Base-by-base conservation (phyloP, 2,888 invertebrate genomes). In the Pherbina coryleti region DNA sequence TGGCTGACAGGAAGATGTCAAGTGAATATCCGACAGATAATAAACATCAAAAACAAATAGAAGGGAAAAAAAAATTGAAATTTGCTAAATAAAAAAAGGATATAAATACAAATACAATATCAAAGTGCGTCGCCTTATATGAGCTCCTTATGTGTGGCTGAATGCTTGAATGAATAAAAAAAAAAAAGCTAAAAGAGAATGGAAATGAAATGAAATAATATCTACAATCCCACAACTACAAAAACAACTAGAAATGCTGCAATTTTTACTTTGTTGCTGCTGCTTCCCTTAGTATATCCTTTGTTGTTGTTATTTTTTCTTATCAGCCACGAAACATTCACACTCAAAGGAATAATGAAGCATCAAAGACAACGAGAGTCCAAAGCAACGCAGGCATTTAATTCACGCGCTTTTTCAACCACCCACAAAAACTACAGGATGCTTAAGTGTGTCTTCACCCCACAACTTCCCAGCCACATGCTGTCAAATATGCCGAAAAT, bases 281-380 rank as follows among this genome's bases (percentile, higher is more conserved):
- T 11, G 44, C 4, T 44, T 44, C 14, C 44, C 14, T 44, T 14
- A 44, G 44, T 2, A 44, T 44, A 44, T 44, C 14, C 14, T 8
- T 37, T 66, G 66, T 37, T 22, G 14, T 7, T 49, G 49, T 19
- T n/a, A 8, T 49, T 84, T 84, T 84, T 85, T 85, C 86, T 85
- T 85, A 85, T 86, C 85, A 85, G 83, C 84, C 83, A 80, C 82
- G 82, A 85, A 85, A 85, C 86, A 85, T 85, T 85, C 85, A 77
- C 75, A 75, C 75, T 62, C 49, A n/a, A 44, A 25, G 14, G 19
- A 4, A 19, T 0, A 55, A 5, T n/a, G 55, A 31, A 31, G 17
- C n/a, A 31, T 31, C 28, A n/a, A 44, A 19, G 44, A 25, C 11
- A 53, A 75, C 69, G 51, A 25, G 64, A 66, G 25, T 14, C 37